Base-by-base conservation (phyloP, 2,888 invertebrate species). In the Epiblema foenella region DNA sequence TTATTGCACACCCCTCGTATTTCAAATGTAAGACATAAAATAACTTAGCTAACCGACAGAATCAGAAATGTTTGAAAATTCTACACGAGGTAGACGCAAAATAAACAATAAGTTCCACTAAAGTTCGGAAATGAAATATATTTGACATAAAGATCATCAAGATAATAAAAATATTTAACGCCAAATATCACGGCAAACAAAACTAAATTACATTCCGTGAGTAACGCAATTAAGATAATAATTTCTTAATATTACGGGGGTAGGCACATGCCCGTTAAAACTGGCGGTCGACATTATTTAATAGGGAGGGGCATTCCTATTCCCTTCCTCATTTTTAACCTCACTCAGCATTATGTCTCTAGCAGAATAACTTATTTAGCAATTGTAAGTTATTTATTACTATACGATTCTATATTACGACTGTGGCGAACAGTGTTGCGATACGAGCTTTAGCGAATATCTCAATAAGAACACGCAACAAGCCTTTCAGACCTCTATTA, bases 161-260 rank as follows among this genome's bases (percentile, higher is more conserved):
- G 70, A 70, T 70, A 65, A 65, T 20, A 29, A 39, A 74, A 69
- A 64, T 71, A 62, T 69, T 75, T 71, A 75, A 73, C 73, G 73
- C 67, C 57, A 59, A 75, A 76, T 72, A 75, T 73, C 75, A 75
- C 75, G 77, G 77, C 74, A 77, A 77, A 74, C 75, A 77, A 70
- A 76, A 77, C 79, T 78, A 79, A 79, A 81, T 77, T 79, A 76
- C 79, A 77, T 83, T 79, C 79, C 86, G 84, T 87, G 87, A 83
- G 77, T 68, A 75, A 79, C 73, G 78, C 81, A 83, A 87, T 87
- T 85, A 84, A 83, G 83, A 82, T 83, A 83, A 83, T 85, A 78
- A 77, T 81, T 81, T 80, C 79, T 83, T 83, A 80, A 83, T 81
- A 79, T 80, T 77, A 73, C 74, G 78, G 57, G 72, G 67, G 60